Conservation (phyloP, 2,888 invertebrate genomes). For the Seira ritae region DNA sequence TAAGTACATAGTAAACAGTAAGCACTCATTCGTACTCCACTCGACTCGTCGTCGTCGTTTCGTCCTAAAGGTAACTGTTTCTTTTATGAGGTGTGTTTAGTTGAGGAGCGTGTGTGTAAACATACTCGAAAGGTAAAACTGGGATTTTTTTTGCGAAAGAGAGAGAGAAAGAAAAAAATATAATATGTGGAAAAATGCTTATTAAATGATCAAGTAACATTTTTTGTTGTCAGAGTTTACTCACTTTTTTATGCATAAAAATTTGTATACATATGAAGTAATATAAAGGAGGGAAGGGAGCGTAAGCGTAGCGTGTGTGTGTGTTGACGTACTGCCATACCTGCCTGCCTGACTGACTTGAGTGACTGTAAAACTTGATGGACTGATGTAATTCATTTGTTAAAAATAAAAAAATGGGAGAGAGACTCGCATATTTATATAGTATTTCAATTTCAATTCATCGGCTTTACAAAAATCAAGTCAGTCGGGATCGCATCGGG, state of each 20-base stretch:
- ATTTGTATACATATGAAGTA: conserved; percentile 11
- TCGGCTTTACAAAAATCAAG: background rate
- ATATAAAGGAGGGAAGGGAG: conserved; percentile 10
- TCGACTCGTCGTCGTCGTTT: no score
- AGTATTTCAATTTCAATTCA: background rate
- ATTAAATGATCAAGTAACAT: background rate
- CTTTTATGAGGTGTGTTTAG: conserved; percentile 40
- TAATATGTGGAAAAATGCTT: conserved; percentile 3
- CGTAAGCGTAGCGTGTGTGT: background rate
- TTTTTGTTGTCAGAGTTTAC: conserved; percentile 10
- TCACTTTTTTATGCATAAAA: conserved; percentile 2
- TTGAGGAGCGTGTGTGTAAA: conserved; percentile 35
- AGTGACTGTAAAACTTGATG: conserved; percentile 24
- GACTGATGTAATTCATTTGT: conserved; percentile 22
- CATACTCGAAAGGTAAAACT: conserved; percentile 16
- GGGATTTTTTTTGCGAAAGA: background rate
- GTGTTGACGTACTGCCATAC: conserved; percentile 57
- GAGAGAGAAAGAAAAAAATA: no score
- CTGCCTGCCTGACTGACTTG: conserved; percentile 32
- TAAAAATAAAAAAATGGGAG: background rate
- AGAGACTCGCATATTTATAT: background rate
- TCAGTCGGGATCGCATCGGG: background rate
- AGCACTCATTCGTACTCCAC: no score
- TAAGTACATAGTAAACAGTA: no score
- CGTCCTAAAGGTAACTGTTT: conserved; percentile 44